Evolutionary conservation across 2,113 vertebrate genomes (phyloP), one percentile per base, ranked within the genome.

Genomic region (Hypocryptadius cinnamomeus): DNA sequence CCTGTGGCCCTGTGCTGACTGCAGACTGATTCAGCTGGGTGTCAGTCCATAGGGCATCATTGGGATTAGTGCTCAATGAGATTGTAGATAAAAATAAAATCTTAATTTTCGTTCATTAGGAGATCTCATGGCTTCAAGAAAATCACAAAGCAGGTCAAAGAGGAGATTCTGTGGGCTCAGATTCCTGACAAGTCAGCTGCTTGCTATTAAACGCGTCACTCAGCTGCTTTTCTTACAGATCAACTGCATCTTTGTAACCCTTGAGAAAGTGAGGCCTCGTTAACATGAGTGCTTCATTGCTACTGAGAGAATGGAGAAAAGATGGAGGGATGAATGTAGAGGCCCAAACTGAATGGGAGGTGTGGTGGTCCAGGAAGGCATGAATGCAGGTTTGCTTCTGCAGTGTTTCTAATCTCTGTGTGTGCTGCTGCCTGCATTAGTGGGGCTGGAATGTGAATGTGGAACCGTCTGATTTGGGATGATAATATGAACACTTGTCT

Each of bases 111-210:
- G 24, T 64, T 87, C 9, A 0, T 31, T 90, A 24, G 19, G 30
- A 79, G 44, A 66, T 66, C 54, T 76, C 7, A 3, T 51, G n/a
- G 51, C 69, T 88, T 88, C 78, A 79, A 22, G 19, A 89, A 79
- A 95, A 54, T 40, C 59, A 65, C 7, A 4, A 69, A 93, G 71
- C 8, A 8, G 47, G 64, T 90, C 72, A 85, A 71, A 95, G 68
- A 69, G 83, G 50, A 63, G 59, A 70, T 83, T 82, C 85, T 89
- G 85, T 45, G 47, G 59, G 59, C 51, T 80, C 81, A 70, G 68
- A 83, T 87, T 95, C 74, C 79, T 92, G 87, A 56, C 6, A n/a
- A 85, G 76, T 92, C 76, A 85, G 87, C 82, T 87, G 68, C 81
- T 91, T 48, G 54, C 89, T 85, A 5, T 85, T 76, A 77, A 89